Evolutionary conservation across 37 sponge, comb jelly and placozoan genomes (phyloP), one percentile per base, ranked within the genome.

Genomic region (Sycon ciliatum): DNA sequence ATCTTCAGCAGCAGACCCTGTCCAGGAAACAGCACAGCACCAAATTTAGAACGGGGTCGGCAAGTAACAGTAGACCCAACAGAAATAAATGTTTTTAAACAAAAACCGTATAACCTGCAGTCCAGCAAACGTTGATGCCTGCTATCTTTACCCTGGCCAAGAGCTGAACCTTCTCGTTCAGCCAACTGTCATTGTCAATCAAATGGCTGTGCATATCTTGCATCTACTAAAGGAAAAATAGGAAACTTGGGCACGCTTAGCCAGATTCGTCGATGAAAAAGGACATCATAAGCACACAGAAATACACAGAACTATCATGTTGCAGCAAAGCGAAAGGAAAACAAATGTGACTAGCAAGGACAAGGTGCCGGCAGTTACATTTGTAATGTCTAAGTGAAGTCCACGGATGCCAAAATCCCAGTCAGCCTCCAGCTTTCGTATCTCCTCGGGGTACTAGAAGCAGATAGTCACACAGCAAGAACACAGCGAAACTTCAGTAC

Each of bases 331-430:
- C 22, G 11, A 22, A 20, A 24, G 13, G 34, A 35, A 66, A 34
- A 4, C 7, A 4, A n/a, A 4, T 34, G 5, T 32, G 36, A 20
- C n/a, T 56, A 32, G 18, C 55, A 5, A 68, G n/a, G n/a, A n/a
- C n/a, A n/a, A n/a, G n/a, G n/a, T n/a, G n/a, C n/a, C n/a, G n/a
- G n/a, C n/a, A n/a, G n/a, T n/a, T n/a, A n/a, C n/a, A n/a, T n/a
- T n/a, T n/a, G n/a, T n/a, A n/a, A n/a, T 73, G 69, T 97, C 93
- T 76, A 81, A 87, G 60, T 97, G 99, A 6, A 92, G 71, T 3
- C 99, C 99, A 57, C 99, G 70, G 34, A 89, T 84, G 24, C 82
- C 82, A 89, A 92, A 89, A 53, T 74, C 46, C 27, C 87, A 87
- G 63, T 97, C 78, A 68, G 82, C 92, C 5, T 68, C 24, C n/a